Evolutionary conservation across 35 echinoderm and acorn worm species (phyloP).

Genomic region (Apostichopus parvimensis): DNA sequence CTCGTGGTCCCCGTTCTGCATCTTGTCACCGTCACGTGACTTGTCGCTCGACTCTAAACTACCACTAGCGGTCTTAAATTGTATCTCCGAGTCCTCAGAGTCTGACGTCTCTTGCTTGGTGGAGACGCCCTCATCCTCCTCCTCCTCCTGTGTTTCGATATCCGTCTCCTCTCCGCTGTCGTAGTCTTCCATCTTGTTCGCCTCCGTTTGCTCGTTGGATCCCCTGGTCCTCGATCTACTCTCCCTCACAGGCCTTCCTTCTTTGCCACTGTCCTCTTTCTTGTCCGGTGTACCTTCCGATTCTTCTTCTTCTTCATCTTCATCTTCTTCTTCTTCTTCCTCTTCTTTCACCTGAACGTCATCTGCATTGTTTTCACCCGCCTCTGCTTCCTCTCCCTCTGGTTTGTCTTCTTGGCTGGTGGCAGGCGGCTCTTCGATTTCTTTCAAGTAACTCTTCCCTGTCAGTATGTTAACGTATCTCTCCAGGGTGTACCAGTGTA

Average conservation of each 20-base stretch:
- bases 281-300: conserved; percentile 9
- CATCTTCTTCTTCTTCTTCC: conserved; percentile 17
- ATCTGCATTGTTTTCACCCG: conserved; percentile 19
- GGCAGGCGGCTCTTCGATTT: conserved; percentile 20
- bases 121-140: not conserved
- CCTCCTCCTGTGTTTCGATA: conserved; percentile 4
- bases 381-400: conserved; percentile 34
- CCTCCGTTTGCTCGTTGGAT: not conserved
- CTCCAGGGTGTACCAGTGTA: conserved; percentile 91
- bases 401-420: conserved; percentile 33
- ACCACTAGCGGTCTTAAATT: not conserved
- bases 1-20: conserved; percentile 32
- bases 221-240: not conserved
- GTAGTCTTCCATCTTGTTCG: conserved; percentile 1
- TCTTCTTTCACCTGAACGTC: not conserved
- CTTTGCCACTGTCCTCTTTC: conserved; percentile 15
- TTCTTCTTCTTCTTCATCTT: too few relatives aligned
- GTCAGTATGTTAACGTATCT: conserved; percentile 80
- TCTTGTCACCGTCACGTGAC: not conserved
- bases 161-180: conserved; percentile 44
- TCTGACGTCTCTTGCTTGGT: conserved; percentile 16
- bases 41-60: not conserved
- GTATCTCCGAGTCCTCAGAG: conserved; percentile 46
- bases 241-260: not conserved
- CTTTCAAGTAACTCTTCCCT: conserved; percentile 63